Evolutionary conservation across 1,140 invertebrate species (phyloP), one percentile per base, ranked within the genome.

Genomic region (Metopolophium dirhodum): DNA sequence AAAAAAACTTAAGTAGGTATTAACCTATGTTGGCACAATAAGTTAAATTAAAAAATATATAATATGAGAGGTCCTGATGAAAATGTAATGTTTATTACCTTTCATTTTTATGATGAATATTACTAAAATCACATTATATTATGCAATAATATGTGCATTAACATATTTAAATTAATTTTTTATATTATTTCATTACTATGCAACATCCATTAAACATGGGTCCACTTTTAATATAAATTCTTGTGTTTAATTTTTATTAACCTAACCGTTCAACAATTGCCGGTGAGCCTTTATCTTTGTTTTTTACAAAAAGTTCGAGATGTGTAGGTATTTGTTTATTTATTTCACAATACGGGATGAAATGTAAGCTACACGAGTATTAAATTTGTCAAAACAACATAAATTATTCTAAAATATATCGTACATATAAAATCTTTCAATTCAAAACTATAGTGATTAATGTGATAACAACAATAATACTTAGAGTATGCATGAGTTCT

Each of bases 131-230:
- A n/a, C 4, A 68, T 68, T 68, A n/a, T 68, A 18, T 18, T 68
- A n/a, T n/a, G 14, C 61, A 68, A 11, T 68, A 18, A n/a, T 68
- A 68, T 18, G 61, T n/a, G 61, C 30, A 68, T 68, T 68, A 68
- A 68, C 61, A 68, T 68, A 68, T 68, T 68, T 68, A 68, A 68
- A 68, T 68, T 68, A 68, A 18, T n/a, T n/a, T 68, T 68, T 68
- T 2, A 7, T 68, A 68, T 68, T 68, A 68, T 68, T 68, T n/a
- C 30, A 20, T 68, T 68, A 68, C 6, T 68, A n/a, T 68, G n/a
- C 30, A 68, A 68, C 61, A 68, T 68, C 6, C 61, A n/a, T 68
- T 30, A 68, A n/a, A n/a, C 30, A 68, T n/a, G 18, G 30, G 14
- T 18, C 30, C 61, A n/a, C 14, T 18, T 68, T 68, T 68, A 68